These are phyloP conservation scores for Acanthosepion pharaonis DNA, from an alignment of 2,888 invertebrate genomes.

Conservation along the genomic window DNA sequence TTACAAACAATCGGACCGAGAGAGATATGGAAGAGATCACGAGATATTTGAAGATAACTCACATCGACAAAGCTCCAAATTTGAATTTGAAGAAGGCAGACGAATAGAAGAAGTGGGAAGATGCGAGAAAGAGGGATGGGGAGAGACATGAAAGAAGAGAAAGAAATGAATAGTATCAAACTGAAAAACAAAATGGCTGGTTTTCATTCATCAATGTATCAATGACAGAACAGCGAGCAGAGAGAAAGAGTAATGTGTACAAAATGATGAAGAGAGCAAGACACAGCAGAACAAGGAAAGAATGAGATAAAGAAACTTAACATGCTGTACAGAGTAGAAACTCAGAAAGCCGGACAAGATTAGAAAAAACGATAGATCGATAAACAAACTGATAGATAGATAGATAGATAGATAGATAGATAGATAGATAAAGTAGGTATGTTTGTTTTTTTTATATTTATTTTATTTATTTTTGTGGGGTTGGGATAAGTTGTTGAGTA, in stretches of 20 bases:
- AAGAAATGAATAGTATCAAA: too few species aligned
- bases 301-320: too few species aligned
- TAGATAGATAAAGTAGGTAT: background rate
- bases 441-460: background rate
- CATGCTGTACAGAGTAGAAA: background rate
- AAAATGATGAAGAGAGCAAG: background rate
- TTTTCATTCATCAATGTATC: background rate
- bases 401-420: background rate
- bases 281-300: too few species aligned
- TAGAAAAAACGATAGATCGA: background rate
- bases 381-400: background rate
- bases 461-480: background rate
- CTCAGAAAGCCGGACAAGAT: background rate
- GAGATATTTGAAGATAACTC: background rate
- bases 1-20: background rate
- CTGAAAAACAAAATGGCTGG: too few species aligned
- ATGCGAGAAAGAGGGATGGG: too few species aligned
- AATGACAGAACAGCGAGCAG: background rate
- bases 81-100: background rate
- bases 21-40: background rate
- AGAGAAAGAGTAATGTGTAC: slow-evolving; percentile 12
- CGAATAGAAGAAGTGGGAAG: background rate
- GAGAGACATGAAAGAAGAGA: too few species aligned
- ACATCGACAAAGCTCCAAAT: background rate
- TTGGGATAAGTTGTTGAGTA: background rate